These are phyloP conservation scores for Meiosimyza platycephala DNA, from an alignment of 2,888 invertebrate species.

Conservation along the genomic window DNA sequence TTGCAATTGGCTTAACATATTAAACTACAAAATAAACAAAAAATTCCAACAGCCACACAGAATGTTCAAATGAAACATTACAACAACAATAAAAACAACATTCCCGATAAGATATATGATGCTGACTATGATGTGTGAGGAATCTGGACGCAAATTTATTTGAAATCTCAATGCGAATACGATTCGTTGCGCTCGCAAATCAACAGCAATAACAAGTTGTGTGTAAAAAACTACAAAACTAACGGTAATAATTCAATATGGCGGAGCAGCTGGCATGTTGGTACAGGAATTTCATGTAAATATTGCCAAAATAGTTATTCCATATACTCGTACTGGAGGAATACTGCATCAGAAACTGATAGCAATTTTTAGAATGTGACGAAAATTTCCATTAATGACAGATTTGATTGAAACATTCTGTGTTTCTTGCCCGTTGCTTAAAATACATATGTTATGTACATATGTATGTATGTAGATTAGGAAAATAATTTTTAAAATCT, in stretches of 20 bases:
- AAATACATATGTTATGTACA: too few relatives aligned
- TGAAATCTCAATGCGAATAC: constrained; percentile 13
- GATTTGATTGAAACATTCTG: constrained; percentile 17
- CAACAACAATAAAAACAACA: constrained; percentile 3
- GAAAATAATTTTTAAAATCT: too few relatives aligned
- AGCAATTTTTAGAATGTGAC: too few relatives aligned
- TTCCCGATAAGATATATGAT: background rate
- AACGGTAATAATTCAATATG: background rate
- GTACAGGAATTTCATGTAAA: background rate
- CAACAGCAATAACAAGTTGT: constrained; percentile 8
- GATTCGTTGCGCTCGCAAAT: constrained; percentile 6
- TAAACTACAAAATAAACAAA: constrained; percentile 23
- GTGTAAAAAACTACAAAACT: background rate
- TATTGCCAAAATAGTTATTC: too few relatives aligned
- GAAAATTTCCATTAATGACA: constrained; percentile 6
- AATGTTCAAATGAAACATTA: background rate
- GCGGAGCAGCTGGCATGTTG: background rate
- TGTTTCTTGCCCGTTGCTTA: constrained; percentile 21
- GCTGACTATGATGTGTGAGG: constrained; percentile 19
- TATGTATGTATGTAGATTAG: too few relatives aligned
- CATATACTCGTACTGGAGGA: too few relatives aligned
- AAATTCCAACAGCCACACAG: background rate
- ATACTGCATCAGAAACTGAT: too few relatives aligned
- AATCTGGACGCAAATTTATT: constrained; percentile 12
- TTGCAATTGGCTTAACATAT: constrained; percentile 23